A percentile compares a stretch with the other conserved stretches of the same genome.
Evolutionary conservation across 2,113 vertebrate species (phyloP).

Genomic region (Cervus canadensis): DNA sequence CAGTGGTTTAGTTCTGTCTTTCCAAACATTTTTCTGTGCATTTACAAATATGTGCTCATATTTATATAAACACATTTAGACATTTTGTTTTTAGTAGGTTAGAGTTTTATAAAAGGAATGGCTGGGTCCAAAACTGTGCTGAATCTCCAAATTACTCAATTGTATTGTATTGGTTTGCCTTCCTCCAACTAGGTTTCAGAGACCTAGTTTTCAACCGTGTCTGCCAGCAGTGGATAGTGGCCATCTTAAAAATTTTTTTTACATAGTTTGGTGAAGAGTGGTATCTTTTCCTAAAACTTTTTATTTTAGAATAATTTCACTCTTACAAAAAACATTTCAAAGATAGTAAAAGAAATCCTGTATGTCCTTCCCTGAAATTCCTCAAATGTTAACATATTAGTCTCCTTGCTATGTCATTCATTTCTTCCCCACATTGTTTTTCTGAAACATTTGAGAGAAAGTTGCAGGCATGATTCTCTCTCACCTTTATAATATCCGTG

Average conservation of each 20-base stretch:
- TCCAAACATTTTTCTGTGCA: not conserved
- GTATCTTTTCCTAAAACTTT: not conserved
- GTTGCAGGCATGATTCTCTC: not conserved
- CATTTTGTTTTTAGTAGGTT: not conserved
- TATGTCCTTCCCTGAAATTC: not conserved
- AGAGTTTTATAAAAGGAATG: not conserved
- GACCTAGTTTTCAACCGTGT: not conserved
- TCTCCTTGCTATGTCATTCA: not conserved
- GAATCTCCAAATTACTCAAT: not conserved
- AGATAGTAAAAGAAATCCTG: not conserved
- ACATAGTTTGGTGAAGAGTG: not conserved
- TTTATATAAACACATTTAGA: not conserved
- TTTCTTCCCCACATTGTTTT: not conserved
- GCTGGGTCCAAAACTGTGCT: not conserved
- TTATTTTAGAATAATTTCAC: conserved; percentile 6
- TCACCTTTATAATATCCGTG: not conserved
- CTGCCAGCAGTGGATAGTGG: not conserved
- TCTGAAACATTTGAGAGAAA: not conserved
- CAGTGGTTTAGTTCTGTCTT: not conserved
- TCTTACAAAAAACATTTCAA: not conserved
- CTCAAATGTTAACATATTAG: not conserved
- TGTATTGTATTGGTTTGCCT: not conserved
- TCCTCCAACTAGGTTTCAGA: not conserved
- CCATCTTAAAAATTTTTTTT: not conserved
- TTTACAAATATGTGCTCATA: not conserved